Evolutionary conservation across 2,797 vertebrate genomes (phyloP).

Genomic region (Coilia nasus): DNA sequence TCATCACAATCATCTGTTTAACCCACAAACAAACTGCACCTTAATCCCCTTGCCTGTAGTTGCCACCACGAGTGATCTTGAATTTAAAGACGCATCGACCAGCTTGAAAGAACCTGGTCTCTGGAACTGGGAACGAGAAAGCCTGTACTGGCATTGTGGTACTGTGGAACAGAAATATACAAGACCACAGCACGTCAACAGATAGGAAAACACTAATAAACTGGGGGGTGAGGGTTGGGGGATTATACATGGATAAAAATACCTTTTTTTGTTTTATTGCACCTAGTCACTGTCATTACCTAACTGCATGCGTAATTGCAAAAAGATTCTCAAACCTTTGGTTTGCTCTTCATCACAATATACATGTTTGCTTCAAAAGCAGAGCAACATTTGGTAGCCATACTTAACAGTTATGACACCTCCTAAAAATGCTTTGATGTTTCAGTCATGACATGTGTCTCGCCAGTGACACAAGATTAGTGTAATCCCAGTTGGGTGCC

Average conservation of each 20-base stretch:
- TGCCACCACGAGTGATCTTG: slow-evolving; percentile 77
- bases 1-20: not conserved
- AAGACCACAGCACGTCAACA: not conserved
- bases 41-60: slow-evolving; percentile 70
- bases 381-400: not conserved
- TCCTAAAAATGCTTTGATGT: not conserved
- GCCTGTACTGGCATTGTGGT: slow-evolving; percentile 74
- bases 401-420: not conserved
- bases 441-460: not conserved
- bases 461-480: not conserved
- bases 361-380: not conserved
- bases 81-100: slow-evolving; percentile 79
- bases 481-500: not conserved
- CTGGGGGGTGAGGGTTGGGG: no score
- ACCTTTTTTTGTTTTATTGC: not conserved
- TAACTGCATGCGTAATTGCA: no score
- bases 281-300: not conserved
- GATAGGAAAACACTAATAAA: not conserved
- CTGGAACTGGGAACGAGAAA: slow-evolving; percentile 77
- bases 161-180: not conserved
- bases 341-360: not conserved
- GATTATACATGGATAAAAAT: not conserved
- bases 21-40: not conserved
- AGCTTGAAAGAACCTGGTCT: slow-evolving; percentile 80
- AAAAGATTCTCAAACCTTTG: no score